Evolutionary conservation across 2,888 invertebrate species (phyloP), one percentile per base, ranked within the genome.

Genomic region (Erynnis tages): DNA sequence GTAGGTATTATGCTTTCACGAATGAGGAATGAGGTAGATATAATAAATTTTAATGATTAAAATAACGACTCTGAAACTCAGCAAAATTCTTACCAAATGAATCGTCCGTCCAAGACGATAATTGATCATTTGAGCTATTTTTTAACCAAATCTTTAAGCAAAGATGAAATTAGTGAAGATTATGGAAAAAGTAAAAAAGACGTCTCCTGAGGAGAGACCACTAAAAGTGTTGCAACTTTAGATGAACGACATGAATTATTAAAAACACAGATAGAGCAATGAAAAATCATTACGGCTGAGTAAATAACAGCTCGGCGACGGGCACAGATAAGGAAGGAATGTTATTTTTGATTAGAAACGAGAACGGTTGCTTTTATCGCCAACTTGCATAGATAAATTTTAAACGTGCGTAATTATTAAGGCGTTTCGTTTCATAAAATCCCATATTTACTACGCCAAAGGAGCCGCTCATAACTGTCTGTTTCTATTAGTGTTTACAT

Each of bases 291-390:
- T 62, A 71, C 65, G 69, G 71, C 65, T 69, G 69, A 62, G 73
- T 71, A 79, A 76, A 79, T 73, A 79, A 73, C 61, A 66, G 68
- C 68, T 73, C 68, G 70, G 69, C 76, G 77, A 75, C 76, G 76
- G 43, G 64, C 69, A 59, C 47, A 81, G 87, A 86, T 87, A 87
- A 84, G 71, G 68, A 59, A 65, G 80, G 85, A 85, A 87, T 86
- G 82, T 76, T 74, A 82, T 82, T 82, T 83, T 77, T 75, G 83
- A 85, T 87, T 82, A 83, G 74, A 77, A 85, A 82, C 74, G 77
- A 82, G 82, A 82, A 72, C 82, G 80, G 64, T 76, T 60, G 65
- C 67, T 69, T 74, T 84, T 82, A 85, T 83, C 82, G 70, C 73
- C 67, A 74, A 74, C 75, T 76, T 76, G 71, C 67, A 76, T 66